These are phyloP conservation scores for Peromyscus polionotus DNA, from an alignment of 2,113 vertebrate genomes.

Conservation along the genomic window DNA sequence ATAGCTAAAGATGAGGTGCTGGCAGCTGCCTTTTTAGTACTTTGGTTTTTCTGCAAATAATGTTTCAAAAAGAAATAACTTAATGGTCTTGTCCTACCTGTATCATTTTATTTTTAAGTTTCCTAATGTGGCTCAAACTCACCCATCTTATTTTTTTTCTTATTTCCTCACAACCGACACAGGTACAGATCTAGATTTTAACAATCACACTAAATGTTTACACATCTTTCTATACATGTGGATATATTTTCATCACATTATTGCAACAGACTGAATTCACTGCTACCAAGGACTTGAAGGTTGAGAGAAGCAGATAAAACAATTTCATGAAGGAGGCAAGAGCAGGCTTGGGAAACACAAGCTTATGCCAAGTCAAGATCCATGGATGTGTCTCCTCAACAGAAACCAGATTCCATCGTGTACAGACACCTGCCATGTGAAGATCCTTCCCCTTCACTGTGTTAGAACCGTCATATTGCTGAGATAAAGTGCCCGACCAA, in stretches of 20 bases:
- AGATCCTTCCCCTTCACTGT: background rate
- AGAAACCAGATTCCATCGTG: background rate
- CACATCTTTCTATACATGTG: background rate
- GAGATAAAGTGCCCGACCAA: background rate
- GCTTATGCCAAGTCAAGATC: conserved; percentile 26
- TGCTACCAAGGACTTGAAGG: conserved; percentile 54
- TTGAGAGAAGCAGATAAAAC: conserved; percentile 49
- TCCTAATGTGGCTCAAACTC: background rate
- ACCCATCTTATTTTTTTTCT: background rate
- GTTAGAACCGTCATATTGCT: background rate
- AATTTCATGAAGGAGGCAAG: background rate
- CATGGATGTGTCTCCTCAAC: background rate
- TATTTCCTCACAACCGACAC: background rate
- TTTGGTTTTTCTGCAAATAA: background rate
- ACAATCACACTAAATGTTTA: background rate
- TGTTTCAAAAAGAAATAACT: conserved; percentile 13
- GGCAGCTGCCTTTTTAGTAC: background rate
- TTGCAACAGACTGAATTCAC: background rate
- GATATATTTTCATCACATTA: background rate
- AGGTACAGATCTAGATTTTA: background rate
- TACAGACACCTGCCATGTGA: background rate
- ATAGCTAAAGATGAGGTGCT: background rate
- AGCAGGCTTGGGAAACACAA: conserved; percentile 11
- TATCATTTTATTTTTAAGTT: background rate
- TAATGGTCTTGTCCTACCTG: background rate